Percentiles rank a stretch among this genome's conserved stretches.
phyloP scores from a whole-genome alignment of 2,888 invertebrate genomes.

The Aleiodes testaceus region DNA sequence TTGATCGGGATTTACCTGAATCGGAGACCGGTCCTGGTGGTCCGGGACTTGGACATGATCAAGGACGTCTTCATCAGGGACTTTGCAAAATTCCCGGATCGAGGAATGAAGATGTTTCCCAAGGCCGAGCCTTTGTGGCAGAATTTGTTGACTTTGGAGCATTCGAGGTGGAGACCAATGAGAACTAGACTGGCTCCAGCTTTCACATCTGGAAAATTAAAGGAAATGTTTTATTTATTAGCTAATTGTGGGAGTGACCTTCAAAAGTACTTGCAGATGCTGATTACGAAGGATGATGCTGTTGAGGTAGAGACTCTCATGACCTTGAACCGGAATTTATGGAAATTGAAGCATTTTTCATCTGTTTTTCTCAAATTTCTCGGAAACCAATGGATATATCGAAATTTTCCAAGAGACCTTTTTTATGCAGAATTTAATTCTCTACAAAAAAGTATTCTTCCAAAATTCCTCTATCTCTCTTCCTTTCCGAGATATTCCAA shows the following conservation, averaged over 20 bases:
- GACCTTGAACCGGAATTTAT: too few species aligned
- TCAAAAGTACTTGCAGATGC: conserved; percentile 57
- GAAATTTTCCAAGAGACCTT: too few species aligned
- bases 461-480: too few species aligned
- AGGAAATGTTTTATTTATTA: conserved; percentile 72
- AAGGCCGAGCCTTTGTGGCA: conserved; percentile 65
- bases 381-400: too few species aligned
- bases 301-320: conserved; percentile 60
- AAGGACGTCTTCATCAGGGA: conserved; percentile 59
- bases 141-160: conserved; percentile 68
- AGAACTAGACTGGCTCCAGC: conserved; percentile 72
- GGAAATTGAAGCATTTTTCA: too few species aligned
- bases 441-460: too few species aligned
- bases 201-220: conserved; percentile 74
- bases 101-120: conserved; percentile 49
- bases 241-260: conserved; percentile 67
- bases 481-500: too few species aligned
- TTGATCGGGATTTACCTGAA: conserved; percentile 55
- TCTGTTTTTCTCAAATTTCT: too few species aligned
- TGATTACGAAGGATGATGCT: conserved; percentile 48
- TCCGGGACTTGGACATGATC: conserved; percentile 57
- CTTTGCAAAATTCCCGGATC: conserved; percentile 56
- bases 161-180: conserved; percentile 72
- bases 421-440: too few species aligned
- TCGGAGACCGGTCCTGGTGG: conserved; percentile 53